phyloP scores from a whole-genome alignment of 1,140 invertebrate genomes.

The Mycetomoellerius zeteki region DNA sequence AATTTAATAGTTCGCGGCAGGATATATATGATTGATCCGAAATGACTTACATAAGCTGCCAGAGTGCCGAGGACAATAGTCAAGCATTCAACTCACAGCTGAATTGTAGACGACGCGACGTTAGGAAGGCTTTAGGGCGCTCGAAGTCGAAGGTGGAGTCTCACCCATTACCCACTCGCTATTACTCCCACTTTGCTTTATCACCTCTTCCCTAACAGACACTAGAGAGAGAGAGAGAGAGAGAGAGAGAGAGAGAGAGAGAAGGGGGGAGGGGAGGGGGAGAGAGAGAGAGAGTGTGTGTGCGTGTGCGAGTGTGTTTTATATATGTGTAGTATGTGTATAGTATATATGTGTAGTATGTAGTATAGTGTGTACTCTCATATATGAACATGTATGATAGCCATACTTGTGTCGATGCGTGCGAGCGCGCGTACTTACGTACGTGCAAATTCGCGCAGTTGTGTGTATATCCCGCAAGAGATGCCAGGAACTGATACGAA shows the following conservation, averaged over 20 bases:
- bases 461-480: slow-evolving; percentile 47
- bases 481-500: slow-evolving; percentile 73
- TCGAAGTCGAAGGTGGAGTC: slow-evolving; percentile 55
- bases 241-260: neutral
- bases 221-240: neutral
- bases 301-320: too few relatives aligned
- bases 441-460: slow-evolving; percentile 5
- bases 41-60: slow-evolving; percentile 22
- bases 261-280: too few relatives aligned
- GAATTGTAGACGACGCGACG: slow-evolving; percentile 30
- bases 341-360: neutral
- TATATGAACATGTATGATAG: slow-evolving; percentile 12
- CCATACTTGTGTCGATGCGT: slow-evolving; percentile 3
- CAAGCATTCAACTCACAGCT: slow-evolving; percentile 2
- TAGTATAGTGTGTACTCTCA: neutral
- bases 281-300: neutral
- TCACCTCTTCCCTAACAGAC: slow-evolving; percentile 8
- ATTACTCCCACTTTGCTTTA: slow-evolving; percentile 69
- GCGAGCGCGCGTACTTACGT: slow-evolving; percentile 1
- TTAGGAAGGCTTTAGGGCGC: slow-evolving; percentile 45
- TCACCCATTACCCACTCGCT: slow-evolving; percentile 44
- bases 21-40: slow-evolving; percentile 36
- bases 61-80: slow-evolving; percentile 34
- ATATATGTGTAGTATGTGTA: neutral
- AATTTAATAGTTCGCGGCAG: slow-evolving; percentile 13